phyloP scores from a whole-genome alignment of 2,113 vertebrate genomes.

The Callocephalon fimbriatum region DNA sequence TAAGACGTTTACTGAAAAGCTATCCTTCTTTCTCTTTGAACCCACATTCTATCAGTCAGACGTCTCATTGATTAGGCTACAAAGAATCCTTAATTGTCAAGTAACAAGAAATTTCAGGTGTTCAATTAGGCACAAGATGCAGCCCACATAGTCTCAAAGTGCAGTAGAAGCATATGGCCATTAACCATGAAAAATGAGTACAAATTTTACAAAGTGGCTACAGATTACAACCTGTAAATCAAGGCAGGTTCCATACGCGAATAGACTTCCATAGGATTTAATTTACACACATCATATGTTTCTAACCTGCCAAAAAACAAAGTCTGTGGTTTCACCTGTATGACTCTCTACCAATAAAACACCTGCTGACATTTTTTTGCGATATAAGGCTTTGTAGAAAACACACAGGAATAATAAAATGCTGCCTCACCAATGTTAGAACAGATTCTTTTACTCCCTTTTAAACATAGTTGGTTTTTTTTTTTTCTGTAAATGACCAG shows the following conservation, averaged over 20 bases:
- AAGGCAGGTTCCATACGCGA: background rate
- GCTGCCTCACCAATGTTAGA: background rate
- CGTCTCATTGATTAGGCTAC: background rate
- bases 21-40: background rate
- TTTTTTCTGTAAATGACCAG: background rate
- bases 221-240: background rate
- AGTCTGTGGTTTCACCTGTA: background rate
- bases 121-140: constrained; percentile 37
- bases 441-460: background rate
- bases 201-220: background rate
- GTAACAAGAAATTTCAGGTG: constrained; percentile 23
- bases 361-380: background rate
- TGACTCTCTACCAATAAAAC: background rate
- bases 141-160: background rate
- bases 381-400: background rate
- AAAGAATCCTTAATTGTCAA: constrained; percentile 35
- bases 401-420: background rate
- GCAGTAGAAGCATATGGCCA: background rate
- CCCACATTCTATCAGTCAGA: background rate
- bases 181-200: constrained; percentile 40
- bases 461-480: background rate
- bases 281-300: background rate
- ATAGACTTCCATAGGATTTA: background rate
- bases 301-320: background rate
- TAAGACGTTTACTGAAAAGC: background rate